phyloP scores from a whole-genome alignment of 2,888 invertebrate species.

The Deilephila elpenor region DNA sequence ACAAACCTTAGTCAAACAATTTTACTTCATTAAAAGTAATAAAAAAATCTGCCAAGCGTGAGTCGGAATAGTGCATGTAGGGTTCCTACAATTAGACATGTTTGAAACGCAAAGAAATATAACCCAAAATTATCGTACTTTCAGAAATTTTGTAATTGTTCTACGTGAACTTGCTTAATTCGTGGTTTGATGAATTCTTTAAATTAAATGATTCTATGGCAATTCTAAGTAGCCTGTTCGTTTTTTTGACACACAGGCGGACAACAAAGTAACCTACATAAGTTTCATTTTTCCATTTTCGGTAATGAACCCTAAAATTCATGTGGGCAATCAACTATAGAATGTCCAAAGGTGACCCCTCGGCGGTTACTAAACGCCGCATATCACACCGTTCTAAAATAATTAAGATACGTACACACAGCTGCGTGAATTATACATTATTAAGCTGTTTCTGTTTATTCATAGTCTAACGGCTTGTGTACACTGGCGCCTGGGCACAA shows the following conservation, averaged over 20 bases:
- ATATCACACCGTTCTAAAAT: conserved; percentile 20
- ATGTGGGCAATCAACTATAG: not conserved
- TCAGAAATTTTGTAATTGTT: too few species aligned
- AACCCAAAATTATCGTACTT: too few species aligned
- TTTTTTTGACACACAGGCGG: too few species aligned
- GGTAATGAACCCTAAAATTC: not conserved
- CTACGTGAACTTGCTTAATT: too few species aligned
- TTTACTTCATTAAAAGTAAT: not conserved
- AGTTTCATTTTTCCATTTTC: too few species aligned
- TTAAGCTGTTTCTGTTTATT: conserved; percentile 41
- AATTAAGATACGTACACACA: conserved; percentile 27
- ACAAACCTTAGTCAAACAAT: not conserved
- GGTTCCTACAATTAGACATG: not conserved
- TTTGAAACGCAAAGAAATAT: too few species aligned
- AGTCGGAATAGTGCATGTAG: not conserved
- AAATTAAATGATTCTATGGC: too few species aligned
- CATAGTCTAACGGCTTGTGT: conserved; percentile 39
- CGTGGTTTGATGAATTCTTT: too few species aligned
- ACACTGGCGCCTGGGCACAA: conserved; percentile 25
- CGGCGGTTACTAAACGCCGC: not conserved
- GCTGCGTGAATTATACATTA: conserved; percentile 28
- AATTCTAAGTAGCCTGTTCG: too few species aligned
- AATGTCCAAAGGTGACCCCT: not conserved
- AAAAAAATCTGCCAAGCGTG: not conserved
- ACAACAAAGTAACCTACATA: too few species aligned